These are phyloP conservation scores for Rhinoraja longicauda DNA, from an alignment of 2,797 vertebrate species.

Conservation along the genomic window DNA sequence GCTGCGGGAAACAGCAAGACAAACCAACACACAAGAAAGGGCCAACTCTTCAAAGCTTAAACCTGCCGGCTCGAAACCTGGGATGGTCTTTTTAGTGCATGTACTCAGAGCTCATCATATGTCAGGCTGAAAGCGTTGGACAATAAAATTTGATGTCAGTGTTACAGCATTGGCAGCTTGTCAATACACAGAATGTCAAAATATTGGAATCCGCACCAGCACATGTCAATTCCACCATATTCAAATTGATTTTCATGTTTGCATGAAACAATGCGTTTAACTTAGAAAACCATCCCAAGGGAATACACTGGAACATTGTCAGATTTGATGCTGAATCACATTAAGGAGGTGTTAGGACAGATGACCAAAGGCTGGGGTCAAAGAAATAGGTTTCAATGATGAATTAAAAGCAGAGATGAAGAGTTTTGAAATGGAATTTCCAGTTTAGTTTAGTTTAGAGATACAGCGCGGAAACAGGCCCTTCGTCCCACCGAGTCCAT, in stretches of 20 bases:
- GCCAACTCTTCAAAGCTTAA: neutral
- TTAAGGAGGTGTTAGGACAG: neutral
- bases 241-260: neutral
- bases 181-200: neutral
- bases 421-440: too few relatives aligned
- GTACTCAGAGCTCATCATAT: neutral
- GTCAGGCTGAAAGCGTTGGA: neutral
- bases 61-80: neutral
- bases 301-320: neutral
- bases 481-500: too few relatives aligned
- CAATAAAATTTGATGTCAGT: slow-evolving; percentile 10
- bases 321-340: neutral
- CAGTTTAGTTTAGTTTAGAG: too few relatives aligned
- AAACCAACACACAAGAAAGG: neutral
- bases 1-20: neutral
- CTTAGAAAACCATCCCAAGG: neutral
- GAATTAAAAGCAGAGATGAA: neutral
- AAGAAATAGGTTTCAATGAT: neutral
- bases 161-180: neutral
- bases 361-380: neutral
- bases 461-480: too few relatives aligned
- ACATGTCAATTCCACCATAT: neutral
- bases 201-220: neutral
- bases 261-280: neutral
- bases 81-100: neutral